Evolutionary conservation across 2,888 invertebrate species (phyloP).

Genomic region (Temnothorax rugatulus): DNA sequence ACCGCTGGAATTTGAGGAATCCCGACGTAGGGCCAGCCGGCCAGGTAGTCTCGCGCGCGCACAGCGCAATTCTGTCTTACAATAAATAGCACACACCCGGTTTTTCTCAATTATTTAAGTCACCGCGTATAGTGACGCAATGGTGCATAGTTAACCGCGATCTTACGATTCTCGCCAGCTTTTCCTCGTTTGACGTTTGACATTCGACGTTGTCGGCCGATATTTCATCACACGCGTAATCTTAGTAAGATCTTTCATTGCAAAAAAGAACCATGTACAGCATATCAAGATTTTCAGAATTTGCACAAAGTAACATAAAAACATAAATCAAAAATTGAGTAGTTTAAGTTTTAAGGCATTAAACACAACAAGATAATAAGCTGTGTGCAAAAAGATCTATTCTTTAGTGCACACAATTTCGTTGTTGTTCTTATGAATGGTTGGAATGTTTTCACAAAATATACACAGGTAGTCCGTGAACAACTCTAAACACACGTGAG

Average conservation of each 20-base stretch:
- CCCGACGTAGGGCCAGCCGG: conserved; percentile 13
- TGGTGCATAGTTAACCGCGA: conserved; percentile 1
- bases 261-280: background rate
- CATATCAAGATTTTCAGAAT: background rate
- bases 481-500: background rate
- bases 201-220: background rate
- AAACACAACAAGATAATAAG: background rate
- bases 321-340: background rate
- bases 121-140: conserved; percentile 30
- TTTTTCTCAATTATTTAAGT: conserved; percentile 55
- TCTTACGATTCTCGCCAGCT: background rate
- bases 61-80: conserved; percentile 22
- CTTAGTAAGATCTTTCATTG: background rate
- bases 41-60: conserved; percentile 11
- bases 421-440: background rate
- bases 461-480: background rate
- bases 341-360: background rate
- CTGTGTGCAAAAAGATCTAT: background rate
- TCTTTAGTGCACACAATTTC: background rate
- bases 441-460: conserved; percentile 1
- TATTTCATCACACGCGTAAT: background rate
- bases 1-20: conserved; percentile 52
- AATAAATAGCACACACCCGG: conserved; percentile 45
- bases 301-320: background rate
- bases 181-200: conserved; percentile 16